phyloP scores from a whole-genome alignment of 2,888 invertebrate genomes.

The Drosophila differens region DNA sequence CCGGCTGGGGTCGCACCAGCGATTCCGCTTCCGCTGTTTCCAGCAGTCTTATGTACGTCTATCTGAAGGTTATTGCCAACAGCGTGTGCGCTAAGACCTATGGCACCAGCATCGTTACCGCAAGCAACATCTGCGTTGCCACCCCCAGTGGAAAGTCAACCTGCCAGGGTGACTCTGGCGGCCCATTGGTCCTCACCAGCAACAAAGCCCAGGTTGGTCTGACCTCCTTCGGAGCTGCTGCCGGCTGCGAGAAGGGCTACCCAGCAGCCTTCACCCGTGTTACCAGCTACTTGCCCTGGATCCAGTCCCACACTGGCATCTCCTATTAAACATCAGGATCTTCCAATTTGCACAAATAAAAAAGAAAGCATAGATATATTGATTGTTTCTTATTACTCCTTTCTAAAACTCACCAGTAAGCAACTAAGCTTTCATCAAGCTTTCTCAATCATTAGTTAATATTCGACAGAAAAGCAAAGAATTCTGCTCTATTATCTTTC shows the following conservation, averaged over 20 bases:
- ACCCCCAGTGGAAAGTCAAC: slow-evolving; percentile 66
- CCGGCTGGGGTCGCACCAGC: slow-evolving; percentile 74
- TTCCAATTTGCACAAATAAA: slow-evolving; percentile 16
- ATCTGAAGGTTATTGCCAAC: slow-evolving; percentile 71
- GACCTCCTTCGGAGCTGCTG: slow-evolving; percentile 77
- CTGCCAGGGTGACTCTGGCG: slow-evolving; percentile 83
- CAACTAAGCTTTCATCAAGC: not conserved
- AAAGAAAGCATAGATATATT: not conserved
- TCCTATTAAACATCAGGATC: slow-evolving; percentile 38
- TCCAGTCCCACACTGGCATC: slow-evolving; percentile 55
- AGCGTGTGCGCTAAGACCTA: slow-evolving; percentile 81
- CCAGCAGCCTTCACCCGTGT: slow-evolving; percentile 79
- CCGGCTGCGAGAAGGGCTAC: slow-evolving; percentile 74
- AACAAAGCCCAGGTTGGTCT: slow-evolving; percentile 68
- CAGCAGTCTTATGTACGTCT: slow-evolving; percentile 51
- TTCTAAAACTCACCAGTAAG: not conserved
- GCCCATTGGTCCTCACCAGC: slow-evolving; percentile 70
- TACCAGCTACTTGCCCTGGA: slow-evolving; percentile 74
- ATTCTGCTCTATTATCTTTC: not conserved
- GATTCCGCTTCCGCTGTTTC: slow-evolving; percentile 70
- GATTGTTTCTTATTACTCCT: not conserved
- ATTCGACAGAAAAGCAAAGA: not conserved
- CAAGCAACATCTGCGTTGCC: slow-evolving; percentile 63
- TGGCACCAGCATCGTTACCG: slow-evolving; percentile 68
- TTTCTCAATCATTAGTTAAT: not conserved